Evolutionary conservation across 2,888 invertebrate genomes (phyloP).

Genomic region (Lathronympha strigana): DNA sequence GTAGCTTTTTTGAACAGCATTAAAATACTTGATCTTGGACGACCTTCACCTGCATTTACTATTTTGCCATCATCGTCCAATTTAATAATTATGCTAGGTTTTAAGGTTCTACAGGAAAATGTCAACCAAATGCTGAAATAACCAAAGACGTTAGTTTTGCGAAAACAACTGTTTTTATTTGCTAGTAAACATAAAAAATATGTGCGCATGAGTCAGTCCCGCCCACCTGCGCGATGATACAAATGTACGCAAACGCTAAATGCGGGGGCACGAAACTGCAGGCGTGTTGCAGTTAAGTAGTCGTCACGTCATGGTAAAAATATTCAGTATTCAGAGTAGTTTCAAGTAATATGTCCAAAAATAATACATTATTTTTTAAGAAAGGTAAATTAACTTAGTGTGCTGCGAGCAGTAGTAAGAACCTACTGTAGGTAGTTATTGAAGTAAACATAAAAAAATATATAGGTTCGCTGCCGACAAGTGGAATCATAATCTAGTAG

Average conservation of each 20-base stretch:
- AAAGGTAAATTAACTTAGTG: neutral
- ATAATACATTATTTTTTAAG: neutral
- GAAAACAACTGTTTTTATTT: neutral
- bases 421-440: too few relatives aligned
- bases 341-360: neutral
- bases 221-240: slow-evolving; percentile 38
- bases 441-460: too few relatives aligned
- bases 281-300: slow-evolving; percentile 6
- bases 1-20: too few relatives aligned
- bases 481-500: too few relatives aligned
- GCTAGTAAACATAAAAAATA: slow-evolving; percentile 19
- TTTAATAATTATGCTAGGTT: neutral
- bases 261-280: slow-evolving; percentile 35
- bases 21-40: neutral
- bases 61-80: neutral
- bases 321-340: neutral
- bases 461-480: too few relatives aligned
- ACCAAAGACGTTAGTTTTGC: neutral
- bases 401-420: neutral
- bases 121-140: neutral
- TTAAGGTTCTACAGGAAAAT: neutral
- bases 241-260: slow-evolving; percentile 29
- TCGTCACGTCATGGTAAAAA: neutral
- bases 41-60: neutral
- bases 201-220: slow-evolving; percentile 35